A percentile compares a stretch with the other conserved stretches of the same genome.
phyloP scores from a whole-genome alignment of 2,113 vertebrate species.

The Tichodroma muraria region DNA sequence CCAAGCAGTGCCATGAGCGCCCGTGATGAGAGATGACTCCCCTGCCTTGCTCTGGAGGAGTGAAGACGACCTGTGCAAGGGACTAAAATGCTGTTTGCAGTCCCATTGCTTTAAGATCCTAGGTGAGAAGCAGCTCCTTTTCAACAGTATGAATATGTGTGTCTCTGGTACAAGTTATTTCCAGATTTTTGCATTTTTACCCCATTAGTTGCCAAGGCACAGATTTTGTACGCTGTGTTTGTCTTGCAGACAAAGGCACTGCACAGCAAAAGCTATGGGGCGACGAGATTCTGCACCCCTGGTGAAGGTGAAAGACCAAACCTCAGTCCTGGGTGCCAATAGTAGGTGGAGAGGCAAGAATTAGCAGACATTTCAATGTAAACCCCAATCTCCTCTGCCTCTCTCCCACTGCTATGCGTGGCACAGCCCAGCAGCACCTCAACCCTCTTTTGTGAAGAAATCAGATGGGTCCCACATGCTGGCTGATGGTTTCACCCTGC shows the following conservation, averaged over 20 bases:
- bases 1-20: not conserved
- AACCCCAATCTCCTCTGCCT: not conserved
- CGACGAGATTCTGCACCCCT: not conserved
- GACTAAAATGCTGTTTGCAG: not conserved
- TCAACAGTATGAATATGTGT: not conserved
- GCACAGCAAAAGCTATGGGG: not conserved
- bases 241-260: not conserved
- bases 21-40: not conserved
- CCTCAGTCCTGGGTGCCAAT: not conserved
- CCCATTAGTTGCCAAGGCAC: not conserved
- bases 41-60: not conserved
- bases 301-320: not conserved
- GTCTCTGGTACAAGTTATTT: not conserved
- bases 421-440: not conserved
- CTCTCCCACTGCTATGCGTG: not conserved
- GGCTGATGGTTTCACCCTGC: not conserved
- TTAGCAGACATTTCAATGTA: not conserved
- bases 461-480: not conserved
- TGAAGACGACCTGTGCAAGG: not conserved
- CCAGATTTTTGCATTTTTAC: not conserved
- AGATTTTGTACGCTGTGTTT: accelerated
- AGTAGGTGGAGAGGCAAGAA: not conserved
- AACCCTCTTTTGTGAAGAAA: not conserved
- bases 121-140: not conserved
- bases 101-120: not conserved